phyloP scores from a whole-genome alignment of 2,888 invertebrate species.

The Rambutsinella grinnellia region DNA sequence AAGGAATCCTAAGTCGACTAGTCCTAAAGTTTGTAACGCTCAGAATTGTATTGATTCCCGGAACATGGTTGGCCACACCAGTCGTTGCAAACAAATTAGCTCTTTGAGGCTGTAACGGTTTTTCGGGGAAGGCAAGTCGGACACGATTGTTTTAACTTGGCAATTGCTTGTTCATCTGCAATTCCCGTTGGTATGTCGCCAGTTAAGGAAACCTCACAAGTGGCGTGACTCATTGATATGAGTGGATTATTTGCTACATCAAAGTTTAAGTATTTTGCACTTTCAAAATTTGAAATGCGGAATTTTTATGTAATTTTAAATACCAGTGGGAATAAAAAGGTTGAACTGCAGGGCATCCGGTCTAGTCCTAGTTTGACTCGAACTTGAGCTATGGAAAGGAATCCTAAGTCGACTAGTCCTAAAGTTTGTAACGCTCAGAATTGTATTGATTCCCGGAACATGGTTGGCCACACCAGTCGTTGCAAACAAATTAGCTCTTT shows the following conservation, averaged over 20 bases:
- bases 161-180: constrained; percentile 42
- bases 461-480: constrained; percentile 59
- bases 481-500: constrained; percentile 59
- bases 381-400: constrained; percentile 46
- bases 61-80: constrained; percentile 61
- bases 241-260: constrained; percentile 51
- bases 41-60: constrained; percentile 58
- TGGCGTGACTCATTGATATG: constrained; percentile 53
- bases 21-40: constrained; percentile 49
- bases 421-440: constrained; percentile 41
- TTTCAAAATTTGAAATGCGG: not conserved
- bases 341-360: constrained; percentile 22
- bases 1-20: constrained; percentile 44
- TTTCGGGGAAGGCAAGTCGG: constrained; percentile 67
- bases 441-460: constrained; percentile 60
- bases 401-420: constrained; percentile 47
- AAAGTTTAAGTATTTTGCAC: not conserved
- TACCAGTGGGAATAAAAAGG: constrained; percentile 17
- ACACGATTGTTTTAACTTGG: constrained; percentile 64
- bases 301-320: no score
- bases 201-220: constrained; percentile 47
- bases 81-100: constrained; percentile 61
- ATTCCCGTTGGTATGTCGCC: constrained; percentile 50
- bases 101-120: constrained; percentile 68
- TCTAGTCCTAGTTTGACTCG: constrained; percentile 8